A percentile compares a stretch with the other conserved stretches of the same genome.
Conservation (phyloP, 2,797 vertebrate genomes). For the Mionectes olivaceus region DNA sequence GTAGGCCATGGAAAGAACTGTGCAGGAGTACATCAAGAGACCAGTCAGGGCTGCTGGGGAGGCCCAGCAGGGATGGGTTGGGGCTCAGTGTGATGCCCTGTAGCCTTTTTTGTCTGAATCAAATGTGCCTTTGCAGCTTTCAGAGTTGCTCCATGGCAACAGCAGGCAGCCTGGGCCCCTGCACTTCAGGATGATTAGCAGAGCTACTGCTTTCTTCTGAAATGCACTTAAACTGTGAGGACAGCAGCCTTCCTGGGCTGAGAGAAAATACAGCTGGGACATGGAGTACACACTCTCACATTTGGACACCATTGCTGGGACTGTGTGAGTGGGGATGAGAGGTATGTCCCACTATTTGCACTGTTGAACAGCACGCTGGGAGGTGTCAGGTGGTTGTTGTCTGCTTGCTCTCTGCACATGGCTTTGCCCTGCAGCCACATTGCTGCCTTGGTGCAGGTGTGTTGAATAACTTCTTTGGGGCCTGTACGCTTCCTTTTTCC, state of each 20-base stretch:
- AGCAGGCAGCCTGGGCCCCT: neutral
- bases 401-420: neutral
- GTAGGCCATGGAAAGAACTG: neutral
- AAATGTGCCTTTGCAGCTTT: neutral
- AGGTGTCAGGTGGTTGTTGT: neutral
- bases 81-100: neutral
- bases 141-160: neutral
- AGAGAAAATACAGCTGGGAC: neutral
- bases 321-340: neutral
- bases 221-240: neutral
- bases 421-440: neutral
- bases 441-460: neutral
- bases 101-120: neutral
- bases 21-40: neutral
- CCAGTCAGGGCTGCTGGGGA: neutral
- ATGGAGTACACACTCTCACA: rapidly evolving
- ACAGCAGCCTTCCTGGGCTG: neutral
- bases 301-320: neutral
- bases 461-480: neutral
- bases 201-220: neutral
- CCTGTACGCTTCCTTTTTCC: neutral
- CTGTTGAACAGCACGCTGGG: neutral
- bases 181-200: neutral
- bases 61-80: neutral
- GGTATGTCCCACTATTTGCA: neutral